Conservation (phyloP, 2,113 vertebrate genomes). For the Nanger granti region DNA sequence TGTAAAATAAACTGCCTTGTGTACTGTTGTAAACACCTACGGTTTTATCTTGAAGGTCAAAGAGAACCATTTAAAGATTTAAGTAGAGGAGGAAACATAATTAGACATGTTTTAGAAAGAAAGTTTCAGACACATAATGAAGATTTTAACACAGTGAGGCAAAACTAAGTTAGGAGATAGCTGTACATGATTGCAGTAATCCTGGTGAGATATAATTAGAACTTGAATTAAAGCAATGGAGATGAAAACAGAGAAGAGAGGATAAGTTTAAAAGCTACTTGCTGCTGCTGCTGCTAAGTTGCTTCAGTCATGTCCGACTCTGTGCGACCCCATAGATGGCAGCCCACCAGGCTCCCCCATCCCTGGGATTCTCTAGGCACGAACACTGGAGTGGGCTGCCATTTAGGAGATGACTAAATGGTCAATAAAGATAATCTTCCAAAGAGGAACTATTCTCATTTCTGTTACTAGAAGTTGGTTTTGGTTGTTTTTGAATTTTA, state of each 20-base stretch:
- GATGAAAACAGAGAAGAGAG: background rate
- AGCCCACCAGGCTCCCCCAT: too few species aligned
- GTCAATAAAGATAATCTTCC: background rate
- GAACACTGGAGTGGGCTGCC: too few species aligned
- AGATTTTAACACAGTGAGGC: background rate
- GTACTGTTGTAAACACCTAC: background rate
- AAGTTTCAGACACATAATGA: background rate
- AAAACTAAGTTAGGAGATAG: background rate
- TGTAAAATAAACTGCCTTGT: background rate
- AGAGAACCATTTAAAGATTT: conserved; percentile 3
- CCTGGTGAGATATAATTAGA: background rate
- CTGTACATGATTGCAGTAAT: background rate
- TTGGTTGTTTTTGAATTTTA: conserved; percentile 1
- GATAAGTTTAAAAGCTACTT: background rate
- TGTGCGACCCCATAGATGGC: too few species aligned
- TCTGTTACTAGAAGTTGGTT: background rate
- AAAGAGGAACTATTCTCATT: background rate
- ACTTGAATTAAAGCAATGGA: conserved; percentile 6
- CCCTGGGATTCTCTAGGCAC: too few species aligned
- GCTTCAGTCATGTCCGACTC: too few species aligned
- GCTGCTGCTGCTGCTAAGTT: too few species aligned
- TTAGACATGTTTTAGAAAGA: background rate
- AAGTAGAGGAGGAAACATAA: background rate
- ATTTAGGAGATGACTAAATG: background rate
- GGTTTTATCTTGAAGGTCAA: background rate